Evolutionary conservation across 1,140 invertebrate genomes (phyloP), one percentile per base, ranked within the genome.

Genomic region (Polyergus mexicanus): DNA sequence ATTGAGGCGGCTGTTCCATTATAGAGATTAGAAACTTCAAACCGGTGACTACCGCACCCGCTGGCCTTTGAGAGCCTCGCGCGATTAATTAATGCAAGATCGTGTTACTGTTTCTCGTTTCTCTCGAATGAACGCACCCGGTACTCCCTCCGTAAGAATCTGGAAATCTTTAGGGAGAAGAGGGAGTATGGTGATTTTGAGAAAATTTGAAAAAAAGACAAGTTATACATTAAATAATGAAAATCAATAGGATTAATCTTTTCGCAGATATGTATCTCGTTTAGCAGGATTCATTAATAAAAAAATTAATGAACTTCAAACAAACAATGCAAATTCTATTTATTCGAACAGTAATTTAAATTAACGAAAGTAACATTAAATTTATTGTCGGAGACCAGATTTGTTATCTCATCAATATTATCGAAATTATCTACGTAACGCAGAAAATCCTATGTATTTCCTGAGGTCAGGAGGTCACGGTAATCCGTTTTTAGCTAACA

Each of bases 21-120:
- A 93, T 77, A 66, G 91, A 93, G 92, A 93, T 93, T 93, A 92
- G 90, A 51, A 51, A 92, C 92, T 92, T 93, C 90, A 93, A 93
- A 93, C 87, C 41, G 10, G 38, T 8, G 38, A 8, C 38, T 38
- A 38, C 38, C 10, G 44, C 32, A 32, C 25, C 51, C 41, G 58
- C 72, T 62, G n/a, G 47, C 32, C 44, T 38, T 62, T 38, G 54
- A 32, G 16, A 77, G 38, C 58, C 51, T 60, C 74, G 60, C 32
- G 72, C 51, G 44, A 85, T 90, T 90, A 90, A 91, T 90, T 88
- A 86, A 88, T 44, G 41, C 54, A 32, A 72, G 72, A 54, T 35
- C 51, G 11, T 44, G 66, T 72, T n/a, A 35, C 65, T 16, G 22
- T 68, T 56, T 62, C 44, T 41, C 16, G 5, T 32, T 51, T 51